phyloP scores from a whole-genome alignment of 2,888 invertebrate genomes.

The Gymnoscelis rufifasciata region DNA sequence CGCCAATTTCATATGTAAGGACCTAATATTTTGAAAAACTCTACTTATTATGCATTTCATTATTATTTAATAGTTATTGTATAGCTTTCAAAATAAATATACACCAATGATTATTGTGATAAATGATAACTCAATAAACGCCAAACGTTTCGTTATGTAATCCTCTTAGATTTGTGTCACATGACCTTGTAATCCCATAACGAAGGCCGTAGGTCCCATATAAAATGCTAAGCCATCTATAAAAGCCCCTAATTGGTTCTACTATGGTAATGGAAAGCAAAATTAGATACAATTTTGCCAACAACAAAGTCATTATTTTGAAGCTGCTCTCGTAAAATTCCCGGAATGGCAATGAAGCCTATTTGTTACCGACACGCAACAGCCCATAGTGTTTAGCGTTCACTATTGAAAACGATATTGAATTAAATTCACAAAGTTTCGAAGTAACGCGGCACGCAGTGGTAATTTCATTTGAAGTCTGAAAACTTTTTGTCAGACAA shows the following conservation, averaged over 20 bases:
- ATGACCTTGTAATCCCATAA: not conserved
- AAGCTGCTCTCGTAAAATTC: slow-evolving; percentile 51
- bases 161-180: not conserved
- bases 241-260: slow-evolving; percentile 12
- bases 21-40: no score
- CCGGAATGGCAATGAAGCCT: slow-evolving; percentile 47
- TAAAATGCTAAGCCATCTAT: slow-evolving; percentile 4
- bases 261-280: slow-evolving; percentile 13
- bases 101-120: no score
- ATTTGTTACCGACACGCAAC: slow-evolving; percentile 52
- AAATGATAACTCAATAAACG: no score
- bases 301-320: slow-evolving; percentile 47
- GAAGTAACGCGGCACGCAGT: no score
- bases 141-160: not conserved
- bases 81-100: no score
- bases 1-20: no score
- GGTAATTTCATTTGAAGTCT: no score
- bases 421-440: not conserved
- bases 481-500: no score
- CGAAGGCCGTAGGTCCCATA: not conserved
- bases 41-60: no score
- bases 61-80: no score
- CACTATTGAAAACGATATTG: slow-evolving; percentile 1
- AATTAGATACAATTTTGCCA: slow-evolving; percentile 25
- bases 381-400: slow-evolving; percentile 5